phyloP scores from a whole-genome alignment of 2,113 vertebrate species.

The Noturus placidus region DNA sequence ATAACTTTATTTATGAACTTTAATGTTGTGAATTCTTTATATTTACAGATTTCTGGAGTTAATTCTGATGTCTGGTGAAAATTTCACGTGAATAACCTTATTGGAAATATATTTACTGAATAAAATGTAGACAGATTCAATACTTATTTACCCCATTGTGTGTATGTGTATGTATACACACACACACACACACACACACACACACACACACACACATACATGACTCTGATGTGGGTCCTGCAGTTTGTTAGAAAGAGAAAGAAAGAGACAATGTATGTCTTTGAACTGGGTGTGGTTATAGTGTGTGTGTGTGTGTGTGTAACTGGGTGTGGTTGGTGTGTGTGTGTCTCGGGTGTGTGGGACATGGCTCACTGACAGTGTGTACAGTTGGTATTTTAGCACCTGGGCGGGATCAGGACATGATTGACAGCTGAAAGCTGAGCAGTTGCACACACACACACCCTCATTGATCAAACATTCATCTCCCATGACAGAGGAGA shows the following conservation, averaged over 20 bases:
- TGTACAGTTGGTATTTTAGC: slow-evolving; percentile 48
- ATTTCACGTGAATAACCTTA: no score
- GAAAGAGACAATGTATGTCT: neutral
- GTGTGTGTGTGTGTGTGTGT: slow-evolving; percentile 37
- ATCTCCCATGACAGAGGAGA: slow-evolving; percentile 30
- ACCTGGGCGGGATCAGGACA: slow-evolving; percentile 43
- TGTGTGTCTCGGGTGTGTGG: slow-evolving; percentile 36
- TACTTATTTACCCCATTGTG: no score
- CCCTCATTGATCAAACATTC: slow-evolving; percentile 26
- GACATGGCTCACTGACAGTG: slow-evolving; percentile 47
- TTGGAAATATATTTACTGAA: no score
- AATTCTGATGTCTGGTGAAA: no score
- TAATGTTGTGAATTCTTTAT: no score
- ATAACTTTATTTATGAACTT: no score
- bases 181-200: neutral
- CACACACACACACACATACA: neutral
- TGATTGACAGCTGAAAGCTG: slow-evolving; percentile 40
- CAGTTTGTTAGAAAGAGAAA: neutral
- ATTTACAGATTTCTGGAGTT: no score
- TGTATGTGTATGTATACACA: neutral
- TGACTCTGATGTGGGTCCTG: neutral
- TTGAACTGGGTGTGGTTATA: slow-evolving; percentile 39
- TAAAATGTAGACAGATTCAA: no score
- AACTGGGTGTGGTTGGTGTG: slow-evolving; percentile 36
- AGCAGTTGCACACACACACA: neutral